Base-by-base conservation (phyloP, 2,888 invertebrate species). In the Chrysomela aeneicollis region DNA sequence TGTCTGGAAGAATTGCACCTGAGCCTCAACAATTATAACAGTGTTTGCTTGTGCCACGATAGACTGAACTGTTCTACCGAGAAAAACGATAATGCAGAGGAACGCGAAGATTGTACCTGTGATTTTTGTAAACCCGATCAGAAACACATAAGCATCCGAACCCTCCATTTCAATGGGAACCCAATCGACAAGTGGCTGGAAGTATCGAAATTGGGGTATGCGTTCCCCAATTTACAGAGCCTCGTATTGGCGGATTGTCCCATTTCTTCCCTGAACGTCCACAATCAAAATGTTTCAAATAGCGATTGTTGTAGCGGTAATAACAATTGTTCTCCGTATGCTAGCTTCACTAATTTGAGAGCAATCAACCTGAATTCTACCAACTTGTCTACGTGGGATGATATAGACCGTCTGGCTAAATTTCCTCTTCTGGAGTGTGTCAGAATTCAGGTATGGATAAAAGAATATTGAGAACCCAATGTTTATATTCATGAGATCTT, bases 1-100 rank as follows among this genome's bases (percentile, higher is more conserved):
- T 89, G 90, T 79, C 85, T 97, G 49, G 92, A 95, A 85, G 97
- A 97, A 83, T 85, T 98, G 70, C 97, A 97, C 83, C 84, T 97
- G 76, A 96, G 97, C 78, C 86, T 96, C 67, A 98, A 97, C 82
- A 92, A 94, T 80, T 95, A 94, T 82, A 87, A 88, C 22, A 87
- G 89, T 71, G 92, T 95, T 42, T 87, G 92, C 63, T 84, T 94
- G 50, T 88, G 88, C 69, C 82, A 83, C 19, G 74, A 81, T 42
- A 74, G 77, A 65, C 77, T 79, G 53, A 78, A 78, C 60, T 64
- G 62, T 42, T 61, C 63, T 50, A 66, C 63, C 18, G 63, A 67
- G 15, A 67, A 60, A 46, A 67, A 72, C 58, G 72, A 72, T 19
- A 55, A 68, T 8, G 21, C 30, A 55, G 47, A 66, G 61, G 50